Evolutionary conservation across 1,140 invertebrate species (phyloP).

Genomic region (Tetragnatha versicolor): DNA sequence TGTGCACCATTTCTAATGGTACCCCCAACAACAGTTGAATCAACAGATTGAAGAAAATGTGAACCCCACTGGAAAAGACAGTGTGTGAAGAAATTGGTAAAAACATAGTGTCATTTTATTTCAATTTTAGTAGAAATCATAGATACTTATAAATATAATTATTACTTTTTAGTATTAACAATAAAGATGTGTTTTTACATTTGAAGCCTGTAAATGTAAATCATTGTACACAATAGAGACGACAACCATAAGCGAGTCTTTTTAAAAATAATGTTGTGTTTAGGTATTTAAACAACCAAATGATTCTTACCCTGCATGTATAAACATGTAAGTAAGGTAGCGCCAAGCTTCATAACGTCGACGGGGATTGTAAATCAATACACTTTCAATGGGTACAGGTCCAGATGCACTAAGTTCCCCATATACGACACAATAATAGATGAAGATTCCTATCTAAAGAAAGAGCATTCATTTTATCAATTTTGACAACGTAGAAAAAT

Average conservation of each 20-base stretch:
- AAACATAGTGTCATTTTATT: neutral
- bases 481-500: neutral
- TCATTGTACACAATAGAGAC: no score
- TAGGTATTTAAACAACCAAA: no score
- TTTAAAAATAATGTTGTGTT: no score
- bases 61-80: slow-evolving; percentile 70
- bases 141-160: no score
- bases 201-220: no score
- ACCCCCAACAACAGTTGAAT: slow-evolving; percentile 92
- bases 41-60: slow-evolving; percentile 89
- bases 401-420: slow-evolving; percentile 61
- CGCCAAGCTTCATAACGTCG: slow-evolving; percentile 89
- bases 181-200: no score
- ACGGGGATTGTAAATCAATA: slow-evolving; percentile 89
- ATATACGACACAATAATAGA: slow-evolving; percentile 64
- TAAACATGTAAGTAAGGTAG: slow-evolving; percentile 95
- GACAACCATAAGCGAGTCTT: no score
- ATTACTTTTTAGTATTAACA: no score
- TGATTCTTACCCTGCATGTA: slow-evolving; percentile 89
- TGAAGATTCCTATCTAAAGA: slow-evolving; percentile 65
- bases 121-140: no score
- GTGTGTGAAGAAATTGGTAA: neutral
- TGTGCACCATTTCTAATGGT: slow-evolving; percentile 94
- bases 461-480: neutral
- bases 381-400: slow-evolving; percentile 74